Evolutionary conservation across 2,797 vertebrate genomes (phyloP), one percentile per base, ranked within the genome.

Genomic region (Brotula barbata): DNA sequence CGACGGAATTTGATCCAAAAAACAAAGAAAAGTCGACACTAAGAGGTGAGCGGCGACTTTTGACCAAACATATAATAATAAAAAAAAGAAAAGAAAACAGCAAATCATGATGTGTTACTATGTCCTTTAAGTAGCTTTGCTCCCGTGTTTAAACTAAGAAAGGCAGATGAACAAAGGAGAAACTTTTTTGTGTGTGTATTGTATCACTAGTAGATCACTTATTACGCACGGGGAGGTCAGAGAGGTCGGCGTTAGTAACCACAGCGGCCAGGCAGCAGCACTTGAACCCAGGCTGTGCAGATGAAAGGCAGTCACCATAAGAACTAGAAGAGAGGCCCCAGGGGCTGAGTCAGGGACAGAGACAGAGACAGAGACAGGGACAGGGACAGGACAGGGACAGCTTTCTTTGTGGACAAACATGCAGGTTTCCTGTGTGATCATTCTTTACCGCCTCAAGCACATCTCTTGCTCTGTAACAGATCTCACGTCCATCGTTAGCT

Each of bases 401-500:
- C 9, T 33, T 6, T 2, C 9, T 10, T 10, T 10, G 31, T 33
- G 6, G 5, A 7, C 6, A 10, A 33, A 33, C 31, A 33, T 10
- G 31, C 31, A 59, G 34, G 56, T 50, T 76, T 62, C 58, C 17
- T 74, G 64, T 77, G 71, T 78, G 57, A 16, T 68, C 41, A 57
- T 58, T 69, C 45, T 72, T 56, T 69, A 47, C 78, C 82, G 73
- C 83, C 78, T 82, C 48, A 72, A 84, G 75, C 67, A 75, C 69
- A 49, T 87, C 63, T 90, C 84, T 89, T 82, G 83, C 85, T 84
- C 68, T 90, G 84, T 83, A 81, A 78, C 94, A 99, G 97, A 99
- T 95, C 94, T 98, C 89, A 96, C 95, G 1, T 97, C 95, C 84
- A 93, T 99, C 89, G 89, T 99, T 90, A 96, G 93, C 75, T 81